Evolutionary conservation across 2,797 vertebrate species (phyloP), one percentile per base, ranked within the genome.

Genomic region (Lateolabrax maculatus): DNA sequence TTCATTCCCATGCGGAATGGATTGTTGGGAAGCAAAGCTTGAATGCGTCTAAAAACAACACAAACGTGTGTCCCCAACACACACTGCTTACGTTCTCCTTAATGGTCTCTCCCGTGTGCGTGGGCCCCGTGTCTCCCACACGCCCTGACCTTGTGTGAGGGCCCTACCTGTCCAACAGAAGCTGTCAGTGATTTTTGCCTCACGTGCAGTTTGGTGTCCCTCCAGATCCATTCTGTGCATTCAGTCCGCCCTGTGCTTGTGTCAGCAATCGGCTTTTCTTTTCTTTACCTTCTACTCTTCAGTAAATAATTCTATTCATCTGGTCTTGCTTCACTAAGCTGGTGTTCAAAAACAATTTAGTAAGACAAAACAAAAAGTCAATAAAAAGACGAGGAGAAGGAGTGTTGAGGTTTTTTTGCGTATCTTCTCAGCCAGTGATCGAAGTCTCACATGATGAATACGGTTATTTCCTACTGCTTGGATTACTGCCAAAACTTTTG

Each of bases 121-220:
- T 41, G 27, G 10, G 25, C 16, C 19, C 16, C 1, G 1, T 5
- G 25, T 53, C 34, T 70, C 25, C 49, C 23, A 62, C 67, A 63
- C 70, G 37, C 11, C 25, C 34, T 80, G 67, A 80, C 76, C 73
- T 83, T 80, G 75, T 36, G 25, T 13, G 44, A 64, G 34, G n/a
- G 67, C 36, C 29, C 9, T 21, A 37, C 67, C 69, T 55, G 34
- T 39, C 80, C 75, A 70, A 23, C 51, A 67, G 51, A 71, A 36
- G 43, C 41, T 36, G n/a, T 58, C 57, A 71, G 46, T 56, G 78
- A 52, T 80, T 79, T 83, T 36, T 75, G 70, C 75, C 36, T 18
- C 72, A 51, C 36, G 12, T 76, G 72, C 75, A 73, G 39, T 75
- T 80, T 68, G 48, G 31, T 18, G 51, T 71, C 71, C 25, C 65